Evolutionary conservation across 2,888 invertebrate species (phyloP).

Genomic region (Synergus itoensis): DNA sequence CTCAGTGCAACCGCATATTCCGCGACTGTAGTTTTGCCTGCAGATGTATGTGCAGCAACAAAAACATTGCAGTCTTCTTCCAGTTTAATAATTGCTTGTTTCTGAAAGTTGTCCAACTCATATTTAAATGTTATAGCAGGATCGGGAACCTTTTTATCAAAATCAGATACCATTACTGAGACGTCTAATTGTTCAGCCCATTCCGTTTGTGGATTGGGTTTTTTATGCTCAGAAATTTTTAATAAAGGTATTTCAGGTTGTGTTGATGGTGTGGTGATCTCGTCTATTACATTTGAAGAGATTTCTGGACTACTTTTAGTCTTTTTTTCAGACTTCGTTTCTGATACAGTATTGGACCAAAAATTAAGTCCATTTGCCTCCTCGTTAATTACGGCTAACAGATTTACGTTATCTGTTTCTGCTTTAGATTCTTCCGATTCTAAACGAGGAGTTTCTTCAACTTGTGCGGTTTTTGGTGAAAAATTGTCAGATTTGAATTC

Average conservation of each 20-base stretch:
- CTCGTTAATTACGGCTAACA: slow-evolving; percentile 82
- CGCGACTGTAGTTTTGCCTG: slow-evolving; percentile 99
- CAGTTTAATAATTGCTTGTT: slow-evolving; percentile 95
- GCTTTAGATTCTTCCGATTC: slow-evolving; percentile 55
- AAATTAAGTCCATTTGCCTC: slow-evolving; percentile 81
- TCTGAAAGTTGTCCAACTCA: slow-evolving; percentile 97
- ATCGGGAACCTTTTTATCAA: slow-evolving; percentile 88
- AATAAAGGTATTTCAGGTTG: slow-evolving; percentile 81
- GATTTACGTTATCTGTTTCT: slow-evolving; percentile 78
- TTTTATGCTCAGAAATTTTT: slow-evolving; percentile 82
- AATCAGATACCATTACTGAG: slow-evolving; percentile 88
- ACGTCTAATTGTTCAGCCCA: slow-evolving; percentile 95
- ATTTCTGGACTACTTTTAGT: slow-evolving; percentile 58
- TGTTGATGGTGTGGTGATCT: slow-evolving; percentile 70
- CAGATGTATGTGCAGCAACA: slow-evolving; percentile 99
- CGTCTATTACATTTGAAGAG: slow-evolving; percentile 58
- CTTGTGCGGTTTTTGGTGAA: slow-evolving; percentile 62
- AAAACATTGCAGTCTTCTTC: slow-evolving; percentile 98
- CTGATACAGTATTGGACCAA: slow-evolving; percentile 60
- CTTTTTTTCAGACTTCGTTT: slow-evolving; percentile 48
- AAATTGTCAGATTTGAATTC: slow-evolving; percentile 71
- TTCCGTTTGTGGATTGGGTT: slow-evolving; percentile 82
- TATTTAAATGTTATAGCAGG: slow-evolving; percentile 94
- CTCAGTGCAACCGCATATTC: slow-evolving; percentile 99
- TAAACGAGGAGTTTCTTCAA: slow-evolving; percentile 39